Conservation (phyloP, 1,140 invertebrate genomes). For the Musca vetustissima region DNA sequence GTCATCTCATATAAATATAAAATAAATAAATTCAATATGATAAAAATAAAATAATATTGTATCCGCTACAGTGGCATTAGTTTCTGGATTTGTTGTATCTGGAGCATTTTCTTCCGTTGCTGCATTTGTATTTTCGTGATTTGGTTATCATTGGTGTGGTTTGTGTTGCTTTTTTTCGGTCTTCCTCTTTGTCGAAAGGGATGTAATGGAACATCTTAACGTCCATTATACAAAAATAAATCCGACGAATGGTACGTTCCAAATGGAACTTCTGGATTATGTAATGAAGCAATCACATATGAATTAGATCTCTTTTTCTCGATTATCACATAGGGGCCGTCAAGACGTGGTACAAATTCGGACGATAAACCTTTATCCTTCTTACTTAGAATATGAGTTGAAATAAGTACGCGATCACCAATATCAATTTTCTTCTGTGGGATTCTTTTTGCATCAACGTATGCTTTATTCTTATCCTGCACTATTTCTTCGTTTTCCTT, state of each 20-base stretch:
- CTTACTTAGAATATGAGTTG: constrained; percentile 15
- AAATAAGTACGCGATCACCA: constrained; percentile 3
- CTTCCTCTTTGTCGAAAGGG: neutral
- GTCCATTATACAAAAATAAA: neutral
- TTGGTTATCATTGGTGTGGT: no score
- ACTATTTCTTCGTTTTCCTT: neutral
- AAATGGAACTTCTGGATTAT: constrained; percentile 2
- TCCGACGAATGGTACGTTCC: neutral
- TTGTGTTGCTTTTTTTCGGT: no score
- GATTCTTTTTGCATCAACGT: neutral
- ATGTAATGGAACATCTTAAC: neutral
- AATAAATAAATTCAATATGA: no score
- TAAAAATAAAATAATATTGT: no score
- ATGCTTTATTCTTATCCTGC: neutral
- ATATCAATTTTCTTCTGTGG: neutral
- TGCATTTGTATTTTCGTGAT: neutral
- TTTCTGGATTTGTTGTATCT: no score
- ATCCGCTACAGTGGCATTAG: no score
- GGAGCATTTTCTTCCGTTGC: no score
- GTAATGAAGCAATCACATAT: neutral
- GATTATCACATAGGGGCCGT: constrained; percentile 10
- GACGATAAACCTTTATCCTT: no score
- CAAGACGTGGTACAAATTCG: constrained; percentile 11
- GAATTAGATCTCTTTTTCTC: neutral
- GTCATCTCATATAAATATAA: no score